Conservation (phyloP, 2,888 invertebrate genomes). For the Noctua janthina region DNA sequence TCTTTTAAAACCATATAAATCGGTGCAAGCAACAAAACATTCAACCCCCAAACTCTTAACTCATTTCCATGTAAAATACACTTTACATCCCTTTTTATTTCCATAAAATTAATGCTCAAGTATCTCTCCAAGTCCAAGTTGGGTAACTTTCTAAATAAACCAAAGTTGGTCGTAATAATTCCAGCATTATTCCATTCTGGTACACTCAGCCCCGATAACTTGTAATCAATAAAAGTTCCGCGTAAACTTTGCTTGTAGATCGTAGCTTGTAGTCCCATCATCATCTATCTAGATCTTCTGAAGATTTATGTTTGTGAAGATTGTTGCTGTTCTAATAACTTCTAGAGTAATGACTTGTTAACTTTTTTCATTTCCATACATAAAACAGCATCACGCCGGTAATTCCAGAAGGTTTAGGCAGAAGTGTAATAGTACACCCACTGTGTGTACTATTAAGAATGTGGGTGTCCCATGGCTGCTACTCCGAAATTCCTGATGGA, state of each 20-base stretch:
- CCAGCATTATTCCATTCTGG: conserved; percentile 52
- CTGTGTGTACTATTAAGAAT: too few relatives aligned
- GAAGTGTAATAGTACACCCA: too few relatives aligned
- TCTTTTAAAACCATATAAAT: neutral
- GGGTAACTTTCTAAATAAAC: conserved; percentile 49
- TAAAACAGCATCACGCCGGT: too few relatives aligned
- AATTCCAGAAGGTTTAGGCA: too few relatives aligned
- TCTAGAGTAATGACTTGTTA: conserved; percentile 33
- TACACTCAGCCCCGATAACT: conserved; percentile 41
- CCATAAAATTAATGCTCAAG: conserved; percentile 37
- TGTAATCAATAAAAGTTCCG: conserved; percentile 57
- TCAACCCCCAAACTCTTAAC: conserved; percentile 22
- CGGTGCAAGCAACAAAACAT: conserved; percentile 12
- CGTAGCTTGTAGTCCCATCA: conserved; percentile 2
- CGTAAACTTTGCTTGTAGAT: conserved; percentile 23
- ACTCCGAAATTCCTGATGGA: too few relatives aligned
- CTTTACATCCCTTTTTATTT: conserved; percentile 42
- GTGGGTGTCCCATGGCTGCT: too few relatives aligned
- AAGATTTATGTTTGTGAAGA: conserved; percentile 56
- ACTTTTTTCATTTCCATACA: neutral
- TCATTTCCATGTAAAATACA: conserved; percentile 23
- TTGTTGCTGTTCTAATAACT: conserved; percentile 33
- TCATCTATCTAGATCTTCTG: conserved; percentile 43
- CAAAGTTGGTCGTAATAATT: conserved; percentile 48
- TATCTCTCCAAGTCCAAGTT: conserved; percentile 21